Evolutionary conservation across 2,888 invertebrate genomes (phyloP), one percentile per base, ranked within the genome.

Genomic region (Erynnis tages): DNA sequence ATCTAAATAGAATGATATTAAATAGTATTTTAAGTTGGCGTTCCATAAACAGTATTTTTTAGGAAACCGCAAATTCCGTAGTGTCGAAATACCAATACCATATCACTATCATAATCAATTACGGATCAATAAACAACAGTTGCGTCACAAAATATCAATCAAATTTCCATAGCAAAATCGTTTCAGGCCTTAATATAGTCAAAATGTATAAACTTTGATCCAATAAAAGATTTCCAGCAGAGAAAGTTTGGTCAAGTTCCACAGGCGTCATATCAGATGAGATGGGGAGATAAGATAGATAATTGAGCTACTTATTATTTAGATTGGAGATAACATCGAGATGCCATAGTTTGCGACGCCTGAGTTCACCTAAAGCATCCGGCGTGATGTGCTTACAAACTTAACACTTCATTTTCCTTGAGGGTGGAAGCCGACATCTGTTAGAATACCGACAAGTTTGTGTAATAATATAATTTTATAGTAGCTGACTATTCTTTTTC

Each of bases 271-370:
- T 50, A 50, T 50, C 19, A 11, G 19, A 50, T 50, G 19, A 34
- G 49, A 50, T 49, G 25, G 4, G 7, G 8, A 49, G 49, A 49
- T 49, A 10, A 49, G 49, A 49, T 41, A 48, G 13, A 41, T 48
- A 40, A 41, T 41, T 41, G 49, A 41, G 50, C 50, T 50, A 50
- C 43, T 50, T 50, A 50, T 43, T 50, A 50, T 50, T 43, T 35
- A 50, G 50, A 50, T 50, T 11, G 8, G 7, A 50, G 43, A 50
- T 50, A 50, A 49, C 21, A 34, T 14, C 34, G 16, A 40, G 32
- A 43, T 50, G 50, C 43, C 50, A 27, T 29, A 50, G 49, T 35
- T 43, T 48, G 43, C 43, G 41, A 43, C 35, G 35, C 11, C n/a
- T 41, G 34, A 23, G 19, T 41, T 34, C 41, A 41, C 41, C 41